A percentile compares a stretch with the other conserved stretches of the same genome.
These are phyloP conservation scores for Catamblyrhynchus diadema DNA, from an alignment of 2,797 vertebrate species.

Conservation along the genomic window DNA sequence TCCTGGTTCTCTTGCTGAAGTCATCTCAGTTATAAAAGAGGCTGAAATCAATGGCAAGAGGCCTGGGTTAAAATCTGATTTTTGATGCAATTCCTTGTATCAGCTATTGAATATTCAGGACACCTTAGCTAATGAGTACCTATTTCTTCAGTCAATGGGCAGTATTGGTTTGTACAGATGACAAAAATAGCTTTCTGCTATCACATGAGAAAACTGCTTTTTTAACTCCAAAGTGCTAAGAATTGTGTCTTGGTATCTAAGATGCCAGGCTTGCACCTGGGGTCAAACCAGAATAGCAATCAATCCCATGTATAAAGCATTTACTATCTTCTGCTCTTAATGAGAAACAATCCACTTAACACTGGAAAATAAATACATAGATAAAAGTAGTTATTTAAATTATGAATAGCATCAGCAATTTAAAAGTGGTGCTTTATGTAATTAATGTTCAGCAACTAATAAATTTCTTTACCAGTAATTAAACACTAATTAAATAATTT, in stretches of 20 bases:
- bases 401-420: background rate
- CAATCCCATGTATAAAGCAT: background rate
- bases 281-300: background rate
- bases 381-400: conserved; percentile 26
- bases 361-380: conserved; percentile 17
- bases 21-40: background rate
- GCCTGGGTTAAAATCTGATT: background rate
- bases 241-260: background rate
- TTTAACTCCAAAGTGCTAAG: background rate
- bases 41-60: background rate
- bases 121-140: background rate
- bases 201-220: background rate
- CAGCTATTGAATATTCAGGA: background rate
- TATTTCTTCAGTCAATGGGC: background rate
- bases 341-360: background rate
- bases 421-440: conserved; percentile 26
- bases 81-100: background rate
- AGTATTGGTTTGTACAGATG: background rate
- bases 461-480: conserved; percentile 33
- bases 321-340: background rate
- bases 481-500: conserved; percentile 50
- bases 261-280: background rate
- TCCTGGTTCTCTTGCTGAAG: background rate
- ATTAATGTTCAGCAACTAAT: conserved; percentile 48
- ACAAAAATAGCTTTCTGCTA: background rate